phyloP scores from a whole-genome alignment of 2,888 invertebrate genomes.

The Coelogynopora nodosa region DNA sequence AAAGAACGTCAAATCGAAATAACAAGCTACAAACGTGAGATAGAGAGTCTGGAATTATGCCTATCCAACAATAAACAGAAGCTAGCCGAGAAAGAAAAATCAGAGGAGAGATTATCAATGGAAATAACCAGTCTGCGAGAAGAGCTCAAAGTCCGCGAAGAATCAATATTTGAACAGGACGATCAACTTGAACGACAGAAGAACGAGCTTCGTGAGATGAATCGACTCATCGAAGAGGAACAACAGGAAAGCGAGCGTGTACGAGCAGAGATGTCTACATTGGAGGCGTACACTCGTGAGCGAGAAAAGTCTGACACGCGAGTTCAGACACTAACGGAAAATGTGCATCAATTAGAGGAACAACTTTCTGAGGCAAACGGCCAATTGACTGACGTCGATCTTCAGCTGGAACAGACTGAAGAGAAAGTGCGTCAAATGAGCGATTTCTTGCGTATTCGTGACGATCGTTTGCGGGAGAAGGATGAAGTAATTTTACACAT shows the following conservation, averaged over 20 bases:
- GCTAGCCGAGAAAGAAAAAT: constrained; percentile 31
- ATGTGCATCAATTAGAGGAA: not conserved
- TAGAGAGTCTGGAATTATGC: not conserved
- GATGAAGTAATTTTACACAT: constrained; percentile 54
- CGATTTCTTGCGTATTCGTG: constrained; percentile 53
- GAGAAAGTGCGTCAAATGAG: constrained; percentile 56
- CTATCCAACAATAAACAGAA: not conserved
- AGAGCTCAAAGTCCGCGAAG: constrained; percentile 53
- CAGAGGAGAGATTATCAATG: constrained; percentile 22
- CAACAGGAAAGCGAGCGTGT: constrained; percentile 32
- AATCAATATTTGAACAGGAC: constrained; percentile 47
- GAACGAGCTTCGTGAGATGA: constrained; percentile 45
- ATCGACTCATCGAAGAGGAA: constrained; percentile 32
- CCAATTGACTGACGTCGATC: constrained; percentile 51
- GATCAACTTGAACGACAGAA: constrained; percentile 51
- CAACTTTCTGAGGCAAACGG: not conserved
- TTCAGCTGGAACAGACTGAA: constrained; percentile 55
- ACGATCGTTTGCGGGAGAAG: constrained; percentile 57
- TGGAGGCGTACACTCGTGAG: not conserved
- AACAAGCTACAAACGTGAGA: constrained; percentile 29
- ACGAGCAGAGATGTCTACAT: constrained; percentile 10
- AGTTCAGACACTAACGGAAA: not conserved
- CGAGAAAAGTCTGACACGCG: not conserved
- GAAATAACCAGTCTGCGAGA: constrained; percentile 51
- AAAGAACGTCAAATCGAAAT: constrained; percentile 28